Conservation (phyloP, 2,888 invertebrate genomes). For the Cynaeus angustus region DNA sequence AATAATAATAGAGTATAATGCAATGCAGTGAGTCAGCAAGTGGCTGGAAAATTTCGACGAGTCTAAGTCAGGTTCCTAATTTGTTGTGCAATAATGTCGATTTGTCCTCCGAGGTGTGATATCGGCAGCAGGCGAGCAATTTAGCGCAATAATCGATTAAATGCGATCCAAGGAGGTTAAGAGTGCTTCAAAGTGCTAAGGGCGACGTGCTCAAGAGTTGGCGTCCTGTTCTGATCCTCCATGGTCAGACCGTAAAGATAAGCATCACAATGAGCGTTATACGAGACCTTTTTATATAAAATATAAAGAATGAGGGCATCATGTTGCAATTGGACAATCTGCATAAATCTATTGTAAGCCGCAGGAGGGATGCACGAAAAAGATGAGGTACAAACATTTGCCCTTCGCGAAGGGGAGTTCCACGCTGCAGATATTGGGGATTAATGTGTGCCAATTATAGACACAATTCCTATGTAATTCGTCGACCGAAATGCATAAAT, state of each 20-base stretch:
- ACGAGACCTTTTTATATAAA: slow-evolving; percentile 45
- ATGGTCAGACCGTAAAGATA: slow-evolving; percentile 41
- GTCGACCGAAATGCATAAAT: slow-evolving; percentile 46
- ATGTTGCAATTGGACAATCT: slow-evolving; percentile 52
- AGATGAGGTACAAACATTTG: slow-evolving; percentile 58
- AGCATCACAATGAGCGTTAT: slow-evolving; percentile 43
- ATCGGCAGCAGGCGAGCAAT: slow-evolving; percentile 1
- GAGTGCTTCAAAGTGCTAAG: slow-evolving; percentile 34
- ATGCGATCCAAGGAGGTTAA: slow-evolving; percentile 47
- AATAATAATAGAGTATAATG: no score
- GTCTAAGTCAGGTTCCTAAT: no score
- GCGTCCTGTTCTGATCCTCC: slow-evolving; percentile 20
- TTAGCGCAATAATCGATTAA: slow-evolving; percentile 44
- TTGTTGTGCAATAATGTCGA: no score
- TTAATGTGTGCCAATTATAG: slow-evolving; percentile 51
- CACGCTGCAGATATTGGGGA: slow-evolving; percentile 46
- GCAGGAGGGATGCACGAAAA: slow-evolving; percentile 59
- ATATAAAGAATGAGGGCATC: slow-evolving; percentile 43
- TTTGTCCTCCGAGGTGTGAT: neutral
- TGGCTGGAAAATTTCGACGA: no score
- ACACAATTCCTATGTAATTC: slow-evolving; percentile 48
- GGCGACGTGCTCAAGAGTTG: slow-evolving; percentile 48
- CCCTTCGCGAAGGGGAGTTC: slow-evolving; percentile 43
- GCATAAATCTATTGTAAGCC: slow-evolving; percentile 51
- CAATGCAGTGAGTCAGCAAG: no score